Percentiles rank a stretch among this genome's conserved stretches.
phyloP scores from a whole-genome alignment of 2,113 vertebrate species.

The Xerus inauris region DNA sequence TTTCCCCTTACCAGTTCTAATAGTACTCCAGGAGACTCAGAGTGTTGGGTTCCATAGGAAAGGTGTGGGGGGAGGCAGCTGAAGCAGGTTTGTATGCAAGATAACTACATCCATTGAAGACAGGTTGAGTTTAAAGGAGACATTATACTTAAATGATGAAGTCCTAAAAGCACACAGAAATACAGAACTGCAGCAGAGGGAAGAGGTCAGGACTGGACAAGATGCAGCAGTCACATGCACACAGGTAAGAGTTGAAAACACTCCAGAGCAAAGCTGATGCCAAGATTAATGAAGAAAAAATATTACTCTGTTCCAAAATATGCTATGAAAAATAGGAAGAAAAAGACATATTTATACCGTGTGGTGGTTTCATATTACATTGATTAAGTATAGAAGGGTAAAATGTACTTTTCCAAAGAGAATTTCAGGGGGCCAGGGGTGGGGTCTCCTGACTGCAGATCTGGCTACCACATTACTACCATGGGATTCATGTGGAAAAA shows the following conservation, averaged over 20 bases:
- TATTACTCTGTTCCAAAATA: constrained; percentile 12
- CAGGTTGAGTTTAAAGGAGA: constrained; percentile 23
- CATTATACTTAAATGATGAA: neutral
- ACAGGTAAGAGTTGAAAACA: neutral
- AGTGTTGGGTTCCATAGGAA: constrained; percentile 24
- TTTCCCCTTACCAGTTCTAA: neutral
- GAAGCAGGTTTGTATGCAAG: constrained; percentile 36
- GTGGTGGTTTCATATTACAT: constrained; percentile 51
- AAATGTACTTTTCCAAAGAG: constrained; percentile 67
- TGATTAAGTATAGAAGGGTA: constrained; percentile 9
- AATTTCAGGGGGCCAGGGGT: constrained; percentile 59
- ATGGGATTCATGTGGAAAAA: constrained; percentile 71
- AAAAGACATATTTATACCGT: constrained; percentile 10
- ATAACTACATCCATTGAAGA: constrained; percentile 31
- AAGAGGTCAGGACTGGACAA: neutral
- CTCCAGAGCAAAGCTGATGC: neutral
- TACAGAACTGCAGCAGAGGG: neutral
- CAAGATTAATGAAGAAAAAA: constrained; percentile 22
- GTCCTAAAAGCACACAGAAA: constrained; percentile 46
- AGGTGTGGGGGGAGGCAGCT: neutral
- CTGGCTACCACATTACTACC: constrained; percentile 63
- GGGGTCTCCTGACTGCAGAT: constrained; percentile 42
- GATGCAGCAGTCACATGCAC: neutral
- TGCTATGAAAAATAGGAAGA: constrained; percentile 54
- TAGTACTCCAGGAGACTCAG: neutral